Evolutionary conservation across 2,113 vertebrate species (phyloP).

Genomic region (Aptenodytes patagonicus): DNA sequence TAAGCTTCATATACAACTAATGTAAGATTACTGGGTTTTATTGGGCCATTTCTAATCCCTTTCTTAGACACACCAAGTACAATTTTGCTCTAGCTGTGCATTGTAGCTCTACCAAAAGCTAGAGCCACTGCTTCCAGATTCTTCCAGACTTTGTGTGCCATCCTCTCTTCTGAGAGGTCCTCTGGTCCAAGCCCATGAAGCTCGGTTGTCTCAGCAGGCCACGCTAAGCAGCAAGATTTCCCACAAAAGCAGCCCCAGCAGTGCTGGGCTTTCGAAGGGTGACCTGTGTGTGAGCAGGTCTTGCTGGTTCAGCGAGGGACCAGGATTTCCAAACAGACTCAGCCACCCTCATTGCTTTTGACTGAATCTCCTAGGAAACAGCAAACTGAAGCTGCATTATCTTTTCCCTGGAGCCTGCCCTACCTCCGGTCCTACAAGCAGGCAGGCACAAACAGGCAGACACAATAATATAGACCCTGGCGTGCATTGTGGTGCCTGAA

Average conservation of each 20-base stretch:
- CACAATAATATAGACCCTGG: neutral
- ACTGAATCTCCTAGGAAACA: constrained; percentile 53
- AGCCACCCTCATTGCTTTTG: neutral
- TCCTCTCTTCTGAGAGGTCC: neutral
- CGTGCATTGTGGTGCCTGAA: neutral
- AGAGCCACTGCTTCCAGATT: neutral
- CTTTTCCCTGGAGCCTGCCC: neutral
- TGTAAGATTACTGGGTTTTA: neutral
- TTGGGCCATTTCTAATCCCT: neutral
- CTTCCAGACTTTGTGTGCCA: neutral
- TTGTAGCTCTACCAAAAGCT: neutral
- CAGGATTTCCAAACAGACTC: neutral
- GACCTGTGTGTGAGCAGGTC: neutral
- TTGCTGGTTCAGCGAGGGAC: neutral
- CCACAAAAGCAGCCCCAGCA: neutral
- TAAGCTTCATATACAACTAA: neutral
- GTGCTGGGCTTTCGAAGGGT: neutral
- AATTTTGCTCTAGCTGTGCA: neutral
- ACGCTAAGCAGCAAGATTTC: neutral
- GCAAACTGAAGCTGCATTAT: neutral
- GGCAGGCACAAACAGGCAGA: neutral
- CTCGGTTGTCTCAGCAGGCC: neutral
- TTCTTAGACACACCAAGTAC: neutral
- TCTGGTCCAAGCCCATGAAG: neutral
- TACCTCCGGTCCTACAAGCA: neutral